Conservation (phyloP, 2,888 invertebrate species). For the Poecilobothrus nobilitatus region DNA sequence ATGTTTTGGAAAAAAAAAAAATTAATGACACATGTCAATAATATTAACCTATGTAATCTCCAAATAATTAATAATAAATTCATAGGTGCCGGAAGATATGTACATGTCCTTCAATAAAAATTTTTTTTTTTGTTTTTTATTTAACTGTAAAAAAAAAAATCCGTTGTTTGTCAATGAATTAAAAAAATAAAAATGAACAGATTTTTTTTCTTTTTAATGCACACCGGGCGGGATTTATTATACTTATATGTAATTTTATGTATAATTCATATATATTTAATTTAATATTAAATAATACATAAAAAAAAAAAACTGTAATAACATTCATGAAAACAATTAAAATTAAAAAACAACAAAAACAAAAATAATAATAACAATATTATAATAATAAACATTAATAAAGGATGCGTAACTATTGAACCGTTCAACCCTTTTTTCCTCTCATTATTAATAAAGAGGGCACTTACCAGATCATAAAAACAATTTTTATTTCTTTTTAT, state of each 20-base stretch:
- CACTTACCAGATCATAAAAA: slow-evolving; percentile 5
- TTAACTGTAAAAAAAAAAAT: background rate
- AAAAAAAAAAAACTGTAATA: no score
- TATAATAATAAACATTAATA: background rate
- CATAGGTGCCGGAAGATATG: background rate
- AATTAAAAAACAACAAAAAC: background rate
- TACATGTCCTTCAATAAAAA: background rate
- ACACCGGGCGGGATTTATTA: slow-evolving; percentile 6
- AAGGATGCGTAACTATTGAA: slow-evolving; percentile 1
- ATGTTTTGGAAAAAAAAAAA: no score
- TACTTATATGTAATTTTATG: background rate
- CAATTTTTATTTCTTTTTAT: background rate
- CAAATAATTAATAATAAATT: no score
- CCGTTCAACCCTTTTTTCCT: background rate
- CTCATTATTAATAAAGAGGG: background rate
- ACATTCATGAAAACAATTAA: no score
- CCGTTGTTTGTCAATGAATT: background rate
- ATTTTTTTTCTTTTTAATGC: background rate
- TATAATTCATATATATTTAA: background rate
- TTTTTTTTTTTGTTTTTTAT: background rate
- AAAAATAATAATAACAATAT: background rate
- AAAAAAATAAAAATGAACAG: background rate
- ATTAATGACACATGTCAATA: no score
- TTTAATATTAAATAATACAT: no score
- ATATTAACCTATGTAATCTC: no score